A percentile compares a stretch with the other conserved stretches of the same genome.
phyloP scores from a whole-genome alignment of 2,113 vertebrate species.

The Spheniscus mendiculus region DNA sequence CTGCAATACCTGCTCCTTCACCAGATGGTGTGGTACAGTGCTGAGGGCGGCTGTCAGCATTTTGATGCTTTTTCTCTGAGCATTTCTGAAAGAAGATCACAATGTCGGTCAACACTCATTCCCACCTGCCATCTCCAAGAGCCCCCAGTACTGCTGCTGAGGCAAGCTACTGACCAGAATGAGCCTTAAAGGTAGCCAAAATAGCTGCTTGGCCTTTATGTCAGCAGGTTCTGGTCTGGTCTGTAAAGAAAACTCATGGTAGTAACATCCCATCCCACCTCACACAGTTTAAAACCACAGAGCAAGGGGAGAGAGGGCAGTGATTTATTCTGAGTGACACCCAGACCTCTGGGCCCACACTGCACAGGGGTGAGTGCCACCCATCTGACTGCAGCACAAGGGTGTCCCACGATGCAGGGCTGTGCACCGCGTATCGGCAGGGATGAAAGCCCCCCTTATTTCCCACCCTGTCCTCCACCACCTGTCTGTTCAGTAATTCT shows the following conservation, averaged over 20 bases:
- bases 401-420: background rate
- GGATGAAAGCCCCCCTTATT: background rate
- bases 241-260: background rate
- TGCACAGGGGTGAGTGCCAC: background rate
- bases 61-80: background rate
- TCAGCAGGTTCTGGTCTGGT: background rate
- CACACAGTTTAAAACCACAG: background rate
- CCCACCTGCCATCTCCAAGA: background rate
- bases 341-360: background rate
- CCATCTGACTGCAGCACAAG: background rate
- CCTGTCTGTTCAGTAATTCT: background rate
- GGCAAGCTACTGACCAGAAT: background rate
- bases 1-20: background rate
- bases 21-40: rapidly evolving
- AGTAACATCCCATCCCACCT: background rate
- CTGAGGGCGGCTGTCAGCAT: background rate
- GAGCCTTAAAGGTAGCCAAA: background rate
- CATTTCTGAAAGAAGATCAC: background rate
- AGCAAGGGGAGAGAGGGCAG: background rate
- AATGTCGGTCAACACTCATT: background rate
- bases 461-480: background rate
- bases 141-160: background rate
- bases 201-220: background rate
- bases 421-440: background rate
- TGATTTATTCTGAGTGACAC: background rate